These are phyloP conservation scores for Candidula unifasciata DNA, from an alignment of 2,888 invertebrate genomes.

Conservation along the genomic window DNA sequence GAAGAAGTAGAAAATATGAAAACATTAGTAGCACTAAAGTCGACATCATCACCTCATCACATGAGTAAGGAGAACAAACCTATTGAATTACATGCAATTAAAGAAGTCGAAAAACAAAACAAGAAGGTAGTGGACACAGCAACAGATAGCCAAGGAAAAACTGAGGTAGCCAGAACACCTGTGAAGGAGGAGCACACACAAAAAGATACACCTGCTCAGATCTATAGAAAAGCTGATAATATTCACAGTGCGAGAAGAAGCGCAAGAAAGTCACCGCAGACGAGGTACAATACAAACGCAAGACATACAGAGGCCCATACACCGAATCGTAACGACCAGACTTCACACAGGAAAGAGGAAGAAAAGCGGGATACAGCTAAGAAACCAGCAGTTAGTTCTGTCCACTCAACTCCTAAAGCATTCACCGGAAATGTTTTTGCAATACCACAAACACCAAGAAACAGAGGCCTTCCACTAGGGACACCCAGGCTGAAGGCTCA, in stretches of 20 bases:
- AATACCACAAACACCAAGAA: constrained; percentile 75
- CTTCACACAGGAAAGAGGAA: constrained; percentile 38
- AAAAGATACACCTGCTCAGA: neutral
- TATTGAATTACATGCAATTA: constrained; percentile 2
- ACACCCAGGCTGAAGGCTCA: constrained; percentile 56
- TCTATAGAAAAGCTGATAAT: constrained; percentile 40
- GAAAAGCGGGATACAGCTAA: neutral
- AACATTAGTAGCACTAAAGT: neutral
- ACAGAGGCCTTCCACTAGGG: constrained; percentile 6
- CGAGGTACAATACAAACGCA: constrained; percentile 4
- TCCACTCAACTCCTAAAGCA: constrained; percentile 26
- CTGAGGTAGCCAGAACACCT: neutral
- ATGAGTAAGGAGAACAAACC: constrained; percentile 46
- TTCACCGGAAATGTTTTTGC: constrained; percentile 71
- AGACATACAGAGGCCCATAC: constrained; percentile 15
- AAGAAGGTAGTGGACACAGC: neutral
- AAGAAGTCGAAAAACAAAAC: neutral
- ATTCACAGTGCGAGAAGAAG: neutral
- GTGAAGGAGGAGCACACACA: constrained; percentile 12
- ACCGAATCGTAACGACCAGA: neutral
- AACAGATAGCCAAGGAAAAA: constrained; percentile 13
- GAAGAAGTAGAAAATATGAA: neutral
- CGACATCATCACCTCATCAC: neutral
- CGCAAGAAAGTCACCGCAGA: constrained; percentile 21
- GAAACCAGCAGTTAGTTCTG: neutral